Conservation (phyloP, 2,113 vertebrate genomes). For the Sapajus apella region DNA sequence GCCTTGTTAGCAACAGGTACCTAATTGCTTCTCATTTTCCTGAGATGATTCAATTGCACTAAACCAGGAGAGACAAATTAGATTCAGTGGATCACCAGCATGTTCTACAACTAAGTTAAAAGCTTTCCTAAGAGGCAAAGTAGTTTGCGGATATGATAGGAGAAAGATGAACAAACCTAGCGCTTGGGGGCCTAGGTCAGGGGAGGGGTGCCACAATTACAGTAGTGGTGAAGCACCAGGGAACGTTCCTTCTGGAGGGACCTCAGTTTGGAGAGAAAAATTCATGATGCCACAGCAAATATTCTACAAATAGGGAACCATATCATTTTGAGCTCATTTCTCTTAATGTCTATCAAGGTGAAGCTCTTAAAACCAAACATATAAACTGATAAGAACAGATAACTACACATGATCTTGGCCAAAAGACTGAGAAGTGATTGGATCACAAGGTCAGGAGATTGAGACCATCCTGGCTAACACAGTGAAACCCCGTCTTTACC, state of each 20-base stretch:
- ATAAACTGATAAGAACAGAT: no score
- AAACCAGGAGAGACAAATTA: constrained; percentile 67
- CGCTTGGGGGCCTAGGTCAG: background rate
- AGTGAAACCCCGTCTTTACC: no score
- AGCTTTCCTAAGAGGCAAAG: constrained; percentile 30
- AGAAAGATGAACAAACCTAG: background rate
- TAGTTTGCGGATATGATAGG: background rate
- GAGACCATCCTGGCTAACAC: no score
- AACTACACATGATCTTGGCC: no score
- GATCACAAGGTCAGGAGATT: no score
- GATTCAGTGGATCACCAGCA: constrained; percentile 37
- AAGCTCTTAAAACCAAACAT: constrained; percentile 23
- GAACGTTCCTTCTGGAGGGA: background rate
- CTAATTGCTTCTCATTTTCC: constrained; percentile 71
- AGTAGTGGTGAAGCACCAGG: background rate
- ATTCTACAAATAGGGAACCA: background rate
- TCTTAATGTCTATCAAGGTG: background rate
- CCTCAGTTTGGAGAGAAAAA: background rate
- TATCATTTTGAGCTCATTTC: background rate
- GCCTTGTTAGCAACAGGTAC: constrained; percentile 65
- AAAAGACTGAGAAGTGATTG: no score
- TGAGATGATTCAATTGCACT: constrained; percentile 64
- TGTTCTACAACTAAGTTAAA: constrained; percentile 42
- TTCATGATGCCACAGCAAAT: background rate
- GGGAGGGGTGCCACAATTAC: background rate